Evolutionary conservation across 2,888 invertebrate species (phyloP).

Genomic region (Hydrotaea diabolus): DNA sequence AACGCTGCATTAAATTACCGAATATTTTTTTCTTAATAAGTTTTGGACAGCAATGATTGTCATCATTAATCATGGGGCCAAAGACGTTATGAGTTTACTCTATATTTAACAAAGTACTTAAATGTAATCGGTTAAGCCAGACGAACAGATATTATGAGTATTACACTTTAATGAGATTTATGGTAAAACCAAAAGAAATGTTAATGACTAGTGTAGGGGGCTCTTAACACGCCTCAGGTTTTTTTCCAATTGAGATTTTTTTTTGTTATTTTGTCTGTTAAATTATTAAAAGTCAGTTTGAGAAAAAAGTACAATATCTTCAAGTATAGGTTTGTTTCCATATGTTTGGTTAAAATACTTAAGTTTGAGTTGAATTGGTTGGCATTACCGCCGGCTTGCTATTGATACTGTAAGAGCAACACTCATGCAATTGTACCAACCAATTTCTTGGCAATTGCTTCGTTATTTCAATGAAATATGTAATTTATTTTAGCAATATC

Average conservation of each 20-base stretch:
- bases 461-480: no score
- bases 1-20: constrained; percentile 9
- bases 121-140: not conserved
- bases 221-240: not conserved
- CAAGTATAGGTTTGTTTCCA: no score
- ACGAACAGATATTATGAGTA: not conserved
- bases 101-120: constrained; percentile 13
- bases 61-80: constrained; percentile 54
- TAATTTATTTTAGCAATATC: no score
- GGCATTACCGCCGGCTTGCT: no score
- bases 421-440: not conserved
- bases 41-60: constrained; percentile 38
- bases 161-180: not conserved
- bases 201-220: not conserved
- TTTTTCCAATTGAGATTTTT: no score
- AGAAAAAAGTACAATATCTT: no score
- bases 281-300: not conserved
- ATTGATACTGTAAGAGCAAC: no score
- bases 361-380: no score
- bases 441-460: not conserved
- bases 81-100: constrained; percentile 32
- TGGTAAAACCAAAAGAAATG: not conserved
- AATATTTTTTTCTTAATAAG: not conserved
- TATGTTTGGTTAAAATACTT: no score
- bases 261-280: no score